These are phyloP conservation scores for Ranitomeya variabilis DNA, from an alignment of 2,113 vertebrate genomes.

Conservation along the genomic window DNA sequence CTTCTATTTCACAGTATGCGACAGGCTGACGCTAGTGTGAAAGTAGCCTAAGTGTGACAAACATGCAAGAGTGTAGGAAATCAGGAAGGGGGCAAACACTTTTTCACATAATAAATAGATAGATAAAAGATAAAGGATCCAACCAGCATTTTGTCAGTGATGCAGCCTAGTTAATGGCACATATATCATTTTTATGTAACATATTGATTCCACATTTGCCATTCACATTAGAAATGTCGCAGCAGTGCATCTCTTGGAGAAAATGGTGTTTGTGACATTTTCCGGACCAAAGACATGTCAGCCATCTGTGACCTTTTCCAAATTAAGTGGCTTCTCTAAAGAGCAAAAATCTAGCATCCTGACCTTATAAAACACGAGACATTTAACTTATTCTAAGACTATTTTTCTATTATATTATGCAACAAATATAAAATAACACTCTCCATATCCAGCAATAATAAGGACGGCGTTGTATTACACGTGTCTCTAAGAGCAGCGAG, in stretches of 20 bases:
- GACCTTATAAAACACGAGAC: not conserved
- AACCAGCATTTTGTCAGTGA: not conserved
- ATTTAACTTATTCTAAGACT: not conserved
- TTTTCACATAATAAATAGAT: too few relatives aligned
- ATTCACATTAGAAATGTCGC: not conserved
- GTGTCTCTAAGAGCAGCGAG: too few relatives aligned
- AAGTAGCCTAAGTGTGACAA: too few relatives aligned
- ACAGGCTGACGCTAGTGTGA: too few relatives aligned
- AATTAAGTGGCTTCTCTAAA: not conserved
- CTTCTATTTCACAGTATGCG: too few relatives aligned
- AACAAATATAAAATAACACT: not conserved
- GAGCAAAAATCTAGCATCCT: not conserved
- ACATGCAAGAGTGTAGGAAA: too few relatives aligned
- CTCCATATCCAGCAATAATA: too few relatives aligned
- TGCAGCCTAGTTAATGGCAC: not conserved
- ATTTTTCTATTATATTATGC: too few relatives aligned
- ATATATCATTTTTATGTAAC: not conserved
- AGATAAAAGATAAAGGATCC: not conserved
- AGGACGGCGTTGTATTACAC: too few relatives aligned
- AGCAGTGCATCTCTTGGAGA: not conserved
- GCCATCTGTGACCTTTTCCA: not conserved
- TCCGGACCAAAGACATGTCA: not conserved
- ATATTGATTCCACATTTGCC: not conserved
- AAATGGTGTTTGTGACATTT: not conserved
- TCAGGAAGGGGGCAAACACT: too few relatives aligned